phyloP scores from a whole-genome alignment of 2,888 invertebrate genomes.

The Hirudinaria manillensis region DNA sequence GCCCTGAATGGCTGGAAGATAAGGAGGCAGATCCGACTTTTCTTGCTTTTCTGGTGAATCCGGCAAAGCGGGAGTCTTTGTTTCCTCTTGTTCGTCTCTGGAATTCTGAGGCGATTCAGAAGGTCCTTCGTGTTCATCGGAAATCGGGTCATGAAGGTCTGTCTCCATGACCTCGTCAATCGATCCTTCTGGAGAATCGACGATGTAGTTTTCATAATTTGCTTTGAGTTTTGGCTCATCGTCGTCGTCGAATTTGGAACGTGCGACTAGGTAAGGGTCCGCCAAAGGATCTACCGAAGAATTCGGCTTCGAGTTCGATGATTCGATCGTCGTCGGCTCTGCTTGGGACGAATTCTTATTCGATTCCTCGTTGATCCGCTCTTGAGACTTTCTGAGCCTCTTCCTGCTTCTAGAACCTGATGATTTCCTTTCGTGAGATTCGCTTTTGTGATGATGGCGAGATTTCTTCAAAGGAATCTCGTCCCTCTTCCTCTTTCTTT shows the following conservation, averaged over 20 bases:
- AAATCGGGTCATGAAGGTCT: constrained; percentile 46
- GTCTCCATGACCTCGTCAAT: background rate
- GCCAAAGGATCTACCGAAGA: background rate
- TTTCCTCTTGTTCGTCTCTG: background rate
- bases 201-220: background rate
- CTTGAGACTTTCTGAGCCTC: background rate
- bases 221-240: background rate
- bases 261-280: background rate
- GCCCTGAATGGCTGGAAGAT: constrained; percentile 75
- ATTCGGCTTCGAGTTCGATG: background rate
- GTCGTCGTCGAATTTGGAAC: constrained; percentile 16
- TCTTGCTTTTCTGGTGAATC: background rate
- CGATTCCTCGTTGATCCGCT: background rate
- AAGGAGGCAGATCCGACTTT: constrained; percentile 63
- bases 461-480: no score
- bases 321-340: background rate
- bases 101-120: constrained; percentile 34
- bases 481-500: no score
- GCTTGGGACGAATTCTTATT: background rate
- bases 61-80: no score
- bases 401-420: no score
- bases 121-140: constrained; percentile 37
- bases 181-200: constrained; percentile 9
- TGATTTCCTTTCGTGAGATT: no score
- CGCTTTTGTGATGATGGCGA: no score